Percentiles rank a stretch among this genome's conserved stretches.
Evolutionary conservation across 2,888 invertebrate species (phyloP).

Genomic region (Corbicula japonica): DNA sequence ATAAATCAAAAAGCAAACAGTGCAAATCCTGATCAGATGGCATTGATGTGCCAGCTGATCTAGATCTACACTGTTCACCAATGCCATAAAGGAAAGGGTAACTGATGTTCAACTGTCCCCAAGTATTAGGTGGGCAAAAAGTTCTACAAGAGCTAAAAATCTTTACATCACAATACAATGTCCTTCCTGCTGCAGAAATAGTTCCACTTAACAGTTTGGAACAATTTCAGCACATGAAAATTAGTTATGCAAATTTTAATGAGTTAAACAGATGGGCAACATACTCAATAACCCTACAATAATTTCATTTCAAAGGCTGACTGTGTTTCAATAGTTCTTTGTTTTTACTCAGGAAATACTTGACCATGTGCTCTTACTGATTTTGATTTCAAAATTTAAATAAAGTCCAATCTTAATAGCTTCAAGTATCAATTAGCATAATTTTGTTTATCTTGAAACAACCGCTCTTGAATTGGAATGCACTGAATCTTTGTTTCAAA

Average conservation of each 20-base stretch:
- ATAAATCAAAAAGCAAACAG: no score
- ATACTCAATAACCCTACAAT: conserved; percentile 20
- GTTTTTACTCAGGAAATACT: conserved; percentile 41
- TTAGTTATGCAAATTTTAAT: neutral
- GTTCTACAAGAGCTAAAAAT: no score
- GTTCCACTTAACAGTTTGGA: no score
- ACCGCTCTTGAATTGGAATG: conserved; percentile 41
- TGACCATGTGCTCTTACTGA: conserved; percentile 35
- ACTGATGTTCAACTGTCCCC: no score
- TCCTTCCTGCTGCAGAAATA: no score
- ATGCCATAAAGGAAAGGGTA: no score
- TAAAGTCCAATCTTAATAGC: conserved; percentile 32
- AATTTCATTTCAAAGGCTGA: conserved; percentile 33
- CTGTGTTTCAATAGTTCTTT: conserved; percentile 41
- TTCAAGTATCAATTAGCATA: conserved; percentile 53
- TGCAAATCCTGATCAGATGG: no score
- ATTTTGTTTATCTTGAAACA: conserved; percentile 36
- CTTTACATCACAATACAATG: no score
- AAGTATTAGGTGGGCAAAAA: no score
- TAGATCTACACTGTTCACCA: no score
- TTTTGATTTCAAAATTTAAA: conserved; percentile 53
- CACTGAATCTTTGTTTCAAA: conserved; percentile 50
- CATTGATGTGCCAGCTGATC: no score
- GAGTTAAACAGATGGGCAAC: conserved; percentile 27
- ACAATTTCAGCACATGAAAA: conserved; percentile 1